phyloP scores from a whole-genome alignment of 2,888 invertebrate species.

The Drosophila parthenogenetica region DNA sequence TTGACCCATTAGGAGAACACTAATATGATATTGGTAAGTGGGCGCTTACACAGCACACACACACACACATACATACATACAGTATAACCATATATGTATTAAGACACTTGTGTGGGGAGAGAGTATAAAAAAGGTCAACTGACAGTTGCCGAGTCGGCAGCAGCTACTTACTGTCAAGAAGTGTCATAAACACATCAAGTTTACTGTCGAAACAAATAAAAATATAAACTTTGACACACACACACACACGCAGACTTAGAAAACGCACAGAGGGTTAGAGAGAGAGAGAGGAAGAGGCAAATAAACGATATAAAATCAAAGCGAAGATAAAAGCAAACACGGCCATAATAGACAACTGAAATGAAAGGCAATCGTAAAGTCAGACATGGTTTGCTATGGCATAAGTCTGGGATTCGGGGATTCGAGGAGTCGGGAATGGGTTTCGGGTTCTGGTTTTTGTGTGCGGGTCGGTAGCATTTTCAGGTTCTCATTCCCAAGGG shows the following conservation, averaged over 20 bases:
- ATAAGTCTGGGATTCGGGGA: slow-evolving; percentile 9
- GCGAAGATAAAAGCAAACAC: slow-evolving; percentile 66
- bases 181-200: slow-evolving; percentile 81
- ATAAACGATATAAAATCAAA: slow-evolving; percentile 72
- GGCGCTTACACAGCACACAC: slow-evolving; percentile 57
- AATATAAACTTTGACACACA: slow-evolving; percentile 79
- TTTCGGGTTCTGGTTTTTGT: neutral
- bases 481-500: slow-evolving; percentile 54
- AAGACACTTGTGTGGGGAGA: slow-evolving; percentile 14
- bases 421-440: neutral
- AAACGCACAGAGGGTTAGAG: neutral
- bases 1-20: slow-evolving; percentile 27
- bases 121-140: slow-evolving; percentile 73
- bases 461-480: slow-evolving; percentile 37
- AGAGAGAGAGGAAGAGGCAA: slow-evolving; percentile 14
- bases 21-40: slow-evolving; percentile 53
- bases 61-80: neutral
- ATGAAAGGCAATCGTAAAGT: slow-evolving; percentile 63
- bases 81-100: slow-evolving; percentile 3
- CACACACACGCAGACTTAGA: slow-evolving; percentile 22
- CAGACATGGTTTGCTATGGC: slow-evolving; percentile 17
- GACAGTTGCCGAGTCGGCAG: slow-evolving; percentile 67
- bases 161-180: slow-evolving; percentile 80
- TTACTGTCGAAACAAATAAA: slow-evolving; percentile 81
- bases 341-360: slow-evolving; percentile 60